Evolutionary conservation across 1,140 invertebrate species (phyloP).

Genomic region (Cydia splendana): DNA sequence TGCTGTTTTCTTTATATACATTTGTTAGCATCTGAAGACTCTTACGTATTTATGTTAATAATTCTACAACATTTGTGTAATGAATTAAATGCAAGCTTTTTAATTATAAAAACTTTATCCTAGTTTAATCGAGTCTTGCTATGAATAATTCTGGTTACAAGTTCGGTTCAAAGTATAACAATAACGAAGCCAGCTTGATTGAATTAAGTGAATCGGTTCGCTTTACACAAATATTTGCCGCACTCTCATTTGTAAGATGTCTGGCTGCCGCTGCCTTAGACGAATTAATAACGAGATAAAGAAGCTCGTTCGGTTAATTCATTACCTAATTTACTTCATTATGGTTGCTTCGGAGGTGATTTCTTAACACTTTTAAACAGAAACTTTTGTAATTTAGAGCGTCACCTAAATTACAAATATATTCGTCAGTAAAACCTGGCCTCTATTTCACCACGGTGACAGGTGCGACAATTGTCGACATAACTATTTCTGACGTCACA

Average conservation of each 20-base stretch:
- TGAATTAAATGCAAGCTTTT: not conserved
- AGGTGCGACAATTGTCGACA: too few species aligned
- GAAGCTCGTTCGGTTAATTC: slow-evolving; percentile 77
- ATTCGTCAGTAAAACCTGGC: too few species aligned
- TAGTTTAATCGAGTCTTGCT: slow-evolving; percentile 19
- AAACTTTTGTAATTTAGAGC: too few species aligned
- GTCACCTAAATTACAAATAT: too few species aligned
- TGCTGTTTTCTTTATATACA: slow-evolving; percentile 66
- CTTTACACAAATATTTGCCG: slow-evolving; percentile 56
- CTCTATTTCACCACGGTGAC: too few species aligned
- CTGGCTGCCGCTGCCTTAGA: slow-evolving; percentile 64
- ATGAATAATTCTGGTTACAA: slow-evolving; percentile 20
- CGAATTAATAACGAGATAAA: slow-evolving; percentile 80
- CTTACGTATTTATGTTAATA: slow-evolving; percentile 28
- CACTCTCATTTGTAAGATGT: slow-evolving; percentile 74
- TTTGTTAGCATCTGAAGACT: slow-evolving; percentile 52
- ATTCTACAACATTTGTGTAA: not conserved
- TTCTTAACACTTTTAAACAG: too few species aligned
- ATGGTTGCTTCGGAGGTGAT: slow-evolving; percentile 46
- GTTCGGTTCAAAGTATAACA: slow-evolving; percentile 24
- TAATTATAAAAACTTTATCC: not conserved
- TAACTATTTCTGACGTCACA: too few species aligned
- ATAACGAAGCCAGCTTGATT: slow-evolving; percentile 39
- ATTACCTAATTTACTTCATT: slow-evolving; percentile 78
- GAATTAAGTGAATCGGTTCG: slow-evolving; percentile 47